Conservation (phyloP, 2,113 vertebrate species). For the Emydura subglobosa region DNA sequence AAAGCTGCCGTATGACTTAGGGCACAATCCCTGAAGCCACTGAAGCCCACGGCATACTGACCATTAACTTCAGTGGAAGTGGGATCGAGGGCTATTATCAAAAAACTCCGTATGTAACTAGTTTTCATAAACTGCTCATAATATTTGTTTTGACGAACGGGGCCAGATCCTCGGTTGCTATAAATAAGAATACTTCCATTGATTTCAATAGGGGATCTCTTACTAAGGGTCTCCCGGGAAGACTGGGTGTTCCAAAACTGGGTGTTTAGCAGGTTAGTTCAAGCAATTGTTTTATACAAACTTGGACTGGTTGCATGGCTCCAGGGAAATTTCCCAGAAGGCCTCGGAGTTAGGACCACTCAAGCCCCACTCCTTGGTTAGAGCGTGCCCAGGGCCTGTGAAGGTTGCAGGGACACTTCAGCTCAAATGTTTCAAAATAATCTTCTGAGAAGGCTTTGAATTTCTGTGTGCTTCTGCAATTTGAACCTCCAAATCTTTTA, state of each 20-base stretch:
- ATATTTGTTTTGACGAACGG: background rate
- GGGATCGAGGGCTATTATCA: background rate
- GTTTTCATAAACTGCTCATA: background rate
- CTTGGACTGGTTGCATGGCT: background rate
- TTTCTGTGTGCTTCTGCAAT: background rate
- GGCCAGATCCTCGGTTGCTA: background rate
- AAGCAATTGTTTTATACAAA: background rate
- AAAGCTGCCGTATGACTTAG: background rate
- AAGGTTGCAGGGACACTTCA: background rate
- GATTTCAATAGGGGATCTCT: background rate
- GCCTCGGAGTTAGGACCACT: background rate
- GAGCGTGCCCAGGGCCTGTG: background rate
- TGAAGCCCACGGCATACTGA: background rate
- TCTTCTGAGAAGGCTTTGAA: background rate
- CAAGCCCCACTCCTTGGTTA: background rate
- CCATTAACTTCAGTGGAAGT: background rate
- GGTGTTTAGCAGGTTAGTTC: background rate
- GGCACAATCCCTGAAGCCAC: background rate
- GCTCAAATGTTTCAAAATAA: rapidly evolving
- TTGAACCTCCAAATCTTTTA: background rate
- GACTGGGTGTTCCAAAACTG: background rate
- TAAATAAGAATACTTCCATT: background rate
- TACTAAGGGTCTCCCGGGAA: background rate
- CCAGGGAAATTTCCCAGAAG: background rate
- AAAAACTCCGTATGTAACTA: rapidly evolving